Evolutionary conservation across 1,140 invertebrate species (phyloP), one percentile per base, ranked within the genome.

Genomic region (Aphaenogaster floridana): DNA sequence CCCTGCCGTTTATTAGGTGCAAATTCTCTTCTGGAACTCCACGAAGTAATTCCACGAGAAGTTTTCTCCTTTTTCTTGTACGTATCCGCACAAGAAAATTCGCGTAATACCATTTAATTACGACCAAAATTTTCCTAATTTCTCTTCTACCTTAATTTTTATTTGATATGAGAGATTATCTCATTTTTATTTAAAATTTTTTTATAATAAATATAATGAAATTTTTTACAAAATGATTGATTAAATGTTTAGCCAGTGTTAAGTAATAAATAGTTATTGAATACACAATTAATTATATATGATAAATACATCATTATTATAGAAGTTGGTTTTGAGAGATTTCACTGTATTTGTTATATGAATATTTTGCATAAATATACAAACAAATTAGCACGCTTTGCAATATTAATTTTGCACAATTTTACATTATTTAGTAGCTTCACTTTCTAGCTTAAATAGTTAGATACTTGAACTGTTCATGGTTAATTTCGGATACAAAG

Each of bases 381-480:
- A 17, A 57, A 45, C 11, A 34, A 54, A 71, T 45, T 34, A 36
- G 21, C 5, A 79, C 3, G 5, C 11, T 81, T 34, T 80, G 39
- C 7, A 57, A 21, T 71, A 52, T 57, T 69, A 45, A 81, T 81
- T 81, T 71, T 7, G 13, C 5, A 48, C n/a, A 17, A 72, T 48
- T 74, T 59, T 8, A 21, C 3, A 2, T 45, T 83, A 59, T 36
- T 39, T 52, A 57, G 52, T 59, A 74, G 28, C 13, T 83, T 83
- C 13, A 42, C 54, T 74, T 36, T 59, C 36, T 54, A 42, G 36
- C 48, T 68, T 28, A 80, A 68, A 80, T 54, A 50, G 36, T 36
- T 48, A 83, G 71, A 83, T 83, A 42, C 17, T 74, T 48, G 54
- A 83, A 74, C 48, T 74, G 52, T 48, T 83, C 5, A 28, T 54